phyloP scores from a whole-genome alignment of 2,888 invertebrate genomes.

The Alsophila aescularia region DNA sequence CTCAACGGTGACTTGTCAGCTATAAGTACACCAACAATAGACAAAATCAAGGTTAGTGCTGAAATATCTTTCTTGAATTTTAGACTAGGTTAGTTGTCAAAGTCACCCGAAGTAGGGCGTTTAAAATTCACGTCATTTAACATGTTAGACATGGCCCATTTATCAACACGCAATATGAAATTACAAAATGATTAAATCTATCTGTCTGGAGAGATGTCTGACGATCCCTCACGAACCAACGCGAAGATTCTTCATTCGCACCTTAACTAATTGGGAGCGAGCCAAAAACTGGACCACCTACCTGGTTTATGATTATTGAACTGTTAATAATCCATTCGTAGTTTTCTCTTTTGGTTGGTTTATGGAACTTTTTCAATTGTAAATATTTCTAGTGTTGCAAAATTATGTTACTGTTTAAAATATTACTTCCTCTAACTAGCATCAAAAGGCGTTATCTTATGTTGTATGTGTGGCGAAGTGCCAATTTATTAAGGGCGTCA shows the following conservation, averaged over 20 bases:
- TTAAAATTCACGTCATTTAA: conserved; percentile 31
- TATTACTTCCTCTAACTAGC: neutral
- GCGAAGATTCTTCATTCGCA: conserved; percentile 49
- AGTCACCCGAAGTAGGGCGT: conserved; percentile 27
- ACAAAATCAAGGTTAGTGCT: neutral
- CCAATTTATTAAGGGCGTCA: conserved; percentile 34
- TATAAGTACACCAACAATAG: neutral
- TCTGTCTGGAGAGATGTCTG: conserved; percentile 41
- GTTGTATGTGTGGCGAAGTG: conserved; percentile 21
- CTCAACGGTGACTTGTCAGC: neutral
- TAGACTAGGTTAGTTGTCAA: conserved; percentile 28
- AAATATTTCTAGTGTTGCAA: neutral
- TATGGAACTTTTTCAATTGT: neutral
- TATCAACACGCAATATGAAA: conserved; percentile 34
- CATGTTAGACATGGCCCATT: conserved; percentile 37
- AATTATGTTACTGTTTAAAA: neutral
- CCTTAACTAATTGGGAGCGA: conserved; percentile 58
- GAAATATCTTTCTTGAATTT: conserved; percentile 13
- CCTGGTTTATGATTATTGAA: conserved; percentile 49
- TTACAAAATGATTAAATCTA: conserved; percentile 38
- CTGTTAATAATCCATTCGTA: conserved; percentile 36
- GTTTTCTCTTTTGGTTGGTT: conserved; percentile 22
- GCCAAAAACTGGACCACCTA: conserved; percentile 59
- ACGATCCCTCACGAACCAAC: conserved; percentile 38
- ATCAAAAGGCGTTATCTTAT: neutral